Evolutionary conservation across 2,113 vertebrate species (phyloP).

Genomic region (Pimephales promelas): DNA sequence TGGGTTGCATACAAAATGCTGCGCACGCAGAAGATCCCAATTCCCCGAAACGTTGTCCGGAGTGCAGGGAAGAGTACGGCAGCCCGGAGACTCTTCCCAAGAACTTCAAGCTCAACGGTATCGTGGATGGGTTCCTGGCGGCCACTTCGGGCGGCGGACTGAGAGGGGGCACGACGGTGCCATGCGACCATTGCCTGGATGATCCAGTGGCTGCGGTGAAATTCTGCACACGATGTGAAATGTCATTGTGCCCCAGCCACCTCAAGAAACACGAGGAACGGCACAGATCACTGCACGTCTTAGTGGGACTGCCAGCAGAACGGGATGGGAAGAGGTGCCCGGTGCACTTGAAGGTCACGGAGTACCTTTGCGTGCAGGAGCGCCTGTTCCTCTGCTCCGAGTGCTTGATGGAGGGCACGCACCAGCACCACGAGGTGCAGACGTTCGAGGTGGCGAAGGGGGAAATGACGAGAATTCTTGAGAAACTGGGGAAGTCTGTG

Average conservation of each 20-base stretch:
- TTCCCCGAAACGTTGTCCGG: conserved; percentile 63
- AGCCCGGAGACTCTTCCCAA: conserved; percentile 60
- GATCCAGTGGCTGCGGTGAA: conserved; percentile 57
- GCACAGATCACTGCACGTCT: conserved; percentile 57
- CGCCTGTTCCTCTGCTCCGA: conserved; percentile 62
- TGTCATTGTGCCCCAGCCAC: conserved; percentile 75
- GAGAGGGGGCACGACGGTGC: background rate
- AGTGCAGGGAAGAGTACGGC: conserved; percentile 64
- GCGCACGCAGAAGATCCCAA: background rate
- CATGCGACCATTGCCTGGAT: conserved; percentile 77
- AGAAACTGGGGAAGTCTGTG: conserved; percentile 64
- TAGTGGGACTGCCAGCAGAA: conserved; percentile 59
- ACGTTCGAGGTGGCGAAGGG: conserved; percentile 65
- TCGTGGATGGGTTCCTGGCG: conserved; percentile 65
- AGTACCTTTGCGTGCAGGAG: conserved; percentile 74
- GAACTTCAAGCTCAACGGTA: conserved; percentile 75
- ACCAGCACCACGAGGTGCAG: conserved; percentile 71
- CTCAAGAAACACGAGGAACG: conserved; percentile 69
- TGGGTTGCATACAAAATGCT: conserved; percentile 62
- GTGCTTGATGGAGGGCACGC: conserved; percentile 63
- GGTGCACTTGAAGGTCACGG: conserved; percentile 64
- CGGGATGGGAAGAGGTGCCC: conserved; percentile 57
- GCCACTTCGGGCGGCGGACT: background rate
- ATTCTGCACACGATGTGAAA: conserved; percentile 75
- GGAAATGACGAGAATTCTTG: conserved; percentile 68